Percentiles rank a stretch among this genome's conserved stretches.
Conservation (phyloP, 2,797 vertebrate genomes). For the Megaceryle alcyon region DNA sequence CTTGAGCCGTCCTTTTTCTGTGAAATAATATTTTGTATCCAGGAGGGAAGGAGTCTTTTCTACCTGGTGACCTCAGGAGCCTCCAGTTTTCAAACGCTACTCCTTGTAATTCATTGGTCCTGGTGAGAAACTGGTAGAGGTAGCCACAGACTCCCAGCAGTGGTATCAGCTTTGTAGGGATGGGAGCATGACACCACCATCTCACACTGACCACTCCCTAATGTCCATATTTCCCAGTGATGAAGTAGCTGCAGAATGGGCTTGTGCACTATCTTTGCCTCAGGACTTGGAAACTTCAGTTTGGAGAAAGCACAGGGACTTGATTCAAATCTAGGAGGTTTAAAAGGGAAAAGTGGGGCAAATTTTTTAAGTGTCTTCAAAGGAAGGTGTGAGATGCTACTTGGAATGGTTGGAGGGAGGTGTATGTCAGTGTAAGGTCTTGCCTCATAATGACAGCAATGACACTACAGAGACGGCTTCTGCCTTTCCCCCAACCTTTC, state of each 20-base stretch:
- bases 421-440: background rate
- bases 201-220: background rate
- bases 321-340: background rate
- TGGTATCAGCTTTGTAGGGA: background rate
- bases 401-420: background rate
- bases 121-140: background rate
- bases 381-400: background rate
- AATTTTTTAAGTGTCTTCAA: background rate
- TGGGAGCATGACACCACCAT: fast-evolving
- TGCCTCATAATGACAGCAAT: background rate
- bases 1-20: background rate
- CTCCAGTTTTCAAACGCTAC: background rate
- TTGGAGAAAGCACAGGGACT: background rate
- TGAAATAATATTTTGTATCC: background rate
- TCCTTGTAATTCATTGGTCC: background rate
- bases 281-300: background rate
- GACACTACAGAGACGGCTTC: background rate
- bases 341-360: background rate
- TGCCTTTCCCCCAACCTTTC: background rate
- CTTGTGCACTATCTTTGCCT: background rate
- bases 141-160: background rate
- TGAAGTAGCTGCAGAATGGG: background rate
- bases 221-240: background rate
- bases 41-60: background rate
- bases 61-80: background rate